These are phyloP conservation scores for Harpalus rufipes DNA, from an alignment of 2,888 invertebrate genomes.

Conservation along the genomic window DNA sequence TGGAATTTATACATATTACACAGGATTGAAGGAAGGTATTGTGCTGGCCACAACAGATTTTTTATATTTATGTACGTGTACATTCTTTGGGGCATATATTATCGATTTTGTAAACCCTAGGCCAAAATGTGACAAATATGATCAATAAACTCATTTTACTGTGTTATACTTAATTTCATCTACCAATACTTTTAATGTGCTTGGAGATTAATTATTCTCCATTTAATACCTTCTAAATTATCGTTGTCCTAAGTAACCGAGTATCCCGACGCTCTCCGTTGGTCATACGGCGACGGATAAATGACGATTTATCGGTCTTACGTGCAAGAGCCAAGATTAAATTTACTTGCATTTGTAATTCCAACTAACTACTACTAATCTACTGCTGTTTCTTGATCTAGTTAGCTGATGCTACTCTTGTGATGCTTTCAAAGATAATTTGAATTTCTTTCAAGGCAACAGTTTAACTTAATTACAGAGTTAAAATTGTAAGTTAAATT, in stretches of 20 bases:
- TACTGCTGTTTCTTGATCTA: conserved; percentile 8
- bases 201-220: too few species aligned
- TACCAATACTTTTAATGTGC: too few species aligned
- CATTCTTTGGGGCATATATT: too few species aligned
- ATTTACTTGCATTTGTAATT: conserved; percentile 24
- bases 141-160: too few species aligned
- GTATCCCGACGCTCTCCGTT: background rate
- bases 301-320: conserved; percentile 50
- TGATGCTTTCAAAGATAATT: conserved; percentile 17
- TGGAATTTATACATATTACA: too few species aligned
- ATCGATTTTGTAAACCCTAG: too few species aligned
- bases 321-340: conserved; percentile 21
- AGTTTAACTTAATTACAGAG: conserved; percentile 40
- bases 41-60: too few species aligned
- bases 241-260: conserved; percentile 1
- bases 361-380: background rate
- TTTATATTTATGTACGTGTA: too few species aligned
- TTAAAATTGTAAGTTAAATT: conserved; percentile 44
- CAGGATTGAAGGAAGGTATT: too few species aligned
- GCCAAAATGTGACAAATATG: too few species aligned
- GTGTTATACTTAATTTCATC: too few species aligned
- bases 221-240: background rate
- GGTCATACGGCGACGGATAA: conserved; percentile 53
- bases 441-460: conserved; percentile 23
- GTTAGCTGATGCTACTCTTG: background rate